Evolutionary conservation across 2,797 vertebrate genomes (phyloP).

Genomic region (Apogon talboti): DNA sequence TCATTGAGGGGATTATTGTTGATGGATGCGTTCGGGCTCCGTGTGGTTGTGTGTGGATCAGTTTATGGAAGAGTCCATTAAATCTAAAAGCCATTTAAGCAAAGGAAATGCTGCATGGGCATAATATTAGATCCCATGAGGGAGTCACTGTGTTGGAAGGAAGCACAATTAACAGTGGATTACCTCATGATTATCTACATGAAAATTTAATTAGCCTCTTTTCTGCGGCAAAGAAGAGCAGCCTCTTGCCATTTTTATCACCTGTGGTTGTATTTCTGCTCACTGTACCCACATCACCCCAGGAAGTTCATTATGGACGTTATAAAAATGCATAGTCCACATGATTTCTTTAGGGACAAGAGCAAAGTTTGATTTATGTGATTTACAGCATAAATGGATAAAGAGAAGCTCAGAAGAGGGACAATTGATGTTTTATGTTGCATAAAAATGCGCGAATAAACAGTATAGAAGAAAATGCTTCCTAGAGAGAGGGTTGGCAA

Average conservation of each 20-base stretch:
- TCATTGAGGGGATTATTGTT: slow-evolving; percentile 82
- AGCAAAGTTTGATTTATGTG: slow-evolving; percentile 62
- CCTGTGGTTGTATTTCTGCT: slow-evolving; percentile 61
- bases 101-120: slow-evolving; percentile 76
- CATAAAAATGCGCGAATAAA: slow-evolving; percentile 26
- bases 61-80: slow-evolving; percentile 82
- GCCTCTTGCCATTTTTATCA: slow-evolving; percentile 66
- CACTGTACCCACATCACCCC: slow-evolving; percentile 39
- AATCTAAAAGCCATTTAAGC: slow-evolving; percentile 80
- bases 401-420: slow-evolving; percentile 45
- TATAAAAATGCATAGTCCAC: slow-evolving; percentile 56
- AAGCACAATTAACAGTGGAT: slow-evolving; percentile 73
- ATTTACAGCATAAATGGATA: slow-evolving; percentile 41
- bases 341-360: slow-evolving; percentile 69
- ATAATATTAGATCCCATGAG: slow-evolving; percentile 70
- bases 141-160: slow-evolving; percentile 60
- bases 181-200: slow-evolving; percentile 78
- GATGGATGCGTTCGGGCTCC: slow-evolving; percentile 72
- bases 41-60: slow-evolving; percentile 67
- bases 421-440: slow-evolving; percentile 23
- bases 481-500: slow-evolving; percentile 29
- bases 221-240: slow-evolving; percentile 65
- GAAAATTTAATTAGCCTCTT: slow-evolving; percentile 82
- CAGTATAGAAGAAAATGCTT: slow-evolving; percentile 21
- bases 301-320: slow-evolving; percentile 71